Conservation (phyloP, 2,888 invertebrate species). For the Ochropleura plecta region DNA sequence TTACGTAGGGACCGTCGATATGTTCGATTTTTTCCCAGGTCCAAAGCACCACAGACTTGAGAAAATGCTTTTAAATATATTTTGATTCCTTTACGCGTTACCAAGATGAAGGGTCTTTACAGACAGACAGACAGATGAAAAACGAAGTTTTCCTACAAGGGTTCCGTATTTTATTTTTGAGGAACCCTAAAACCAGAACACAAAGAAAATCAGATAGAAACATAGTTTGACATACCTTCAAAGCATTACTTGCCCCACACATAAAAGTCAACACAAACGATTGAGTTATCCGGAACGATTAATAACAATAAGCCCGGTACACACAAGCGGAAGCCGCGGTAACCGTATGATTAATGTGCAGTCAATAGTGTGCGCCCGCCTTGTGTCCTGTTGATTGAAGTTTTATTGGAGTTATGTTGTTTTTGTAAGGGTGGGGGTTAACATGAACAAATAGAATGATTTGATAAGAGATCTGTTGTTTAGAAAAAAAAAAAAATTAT, state of each 20-base stretch:
- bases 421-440: slow-evolving; percentile 23
- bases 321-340: slow-evolving; percentile 66
- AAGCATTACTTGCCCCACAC: slow-evolving; percentile 24
- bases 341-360: slow-evolving; percentile 65
- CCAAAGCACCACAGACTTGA: too few species aligned
- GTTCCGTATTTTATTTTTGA: too few species aligned
- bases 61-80: too few species aligned
- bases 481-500: background rate
- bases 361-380: slow-evolving; percentile 56
- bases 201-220: background rate
- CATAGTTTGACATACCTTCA: slow-evolving; percentile 33
- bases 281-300: slow-evolving; percentile 71
- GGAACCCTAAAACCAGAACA: too few species aligned
- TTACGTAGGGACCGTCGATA: too few species aligned
- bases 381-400: slow-evolving; percentile 50
- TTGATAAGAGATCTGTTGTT: slow-evolving; percentile 3
- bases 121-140: too few species aligned
- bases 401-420: slow-evolving; percentile 45
- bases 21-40: too few species aligned
- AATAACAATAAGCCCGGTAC: slow-evolving; percentile 74
- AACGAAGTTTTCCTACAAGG: too few species aligned
- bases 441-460: slow-evolving; percentile 22
- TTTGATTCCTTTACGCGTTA: too few species aligned
- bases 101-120: too few species aligned
- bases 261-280: slow-evolving; percentile 62